Conservation (phyloP, 2,888 invertebrate species). For the Tromatobia lineatoria region DNA sequence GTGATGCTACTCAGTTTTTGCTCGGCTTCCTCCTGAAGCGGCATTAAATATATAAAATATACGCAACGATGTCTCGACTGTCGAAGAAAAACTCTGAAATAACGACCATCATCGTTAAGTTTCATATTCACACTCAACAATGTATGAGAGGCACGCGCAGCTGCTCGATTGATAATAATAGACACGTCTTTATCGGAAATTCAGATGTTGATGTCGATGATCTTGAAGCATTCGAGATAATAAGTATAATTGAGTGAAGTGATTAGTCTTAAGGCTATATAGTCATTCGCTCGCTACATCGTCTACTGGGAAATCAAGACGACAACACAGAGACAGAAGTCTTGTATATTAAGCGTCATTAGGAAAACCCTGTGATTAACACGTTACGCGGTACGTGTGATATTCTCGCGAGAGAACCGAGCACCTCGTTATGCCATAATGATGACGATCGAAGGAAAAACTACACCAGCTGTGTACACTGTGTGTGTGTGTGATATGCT, state of each 20-base stretch:
- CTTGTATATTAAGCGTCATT: conserved; percentile 25
- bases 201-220: conserved; percentile 28
- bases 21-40: background rate
- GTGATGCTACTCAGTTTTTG: background rate
- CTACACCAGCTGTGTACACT: background rate
- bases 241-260: conserved; percentile 48
- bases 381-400: conserved; percentile 7
- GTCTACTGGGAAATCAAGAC: background rate
- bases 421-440: conserved; percentile 43
- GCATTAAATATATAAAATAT: conserved; percentile 6
- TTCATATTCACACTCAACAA: background rate
- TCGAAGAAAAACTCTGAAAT: conserved; percentile 13
- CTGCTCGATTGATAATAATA: conserved; percentile 23
- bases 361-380: conserved; percentile 54
- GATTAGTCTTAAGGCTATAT: conserved; percentile 7
- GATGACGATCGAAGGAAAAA: conserved; percentile 31
- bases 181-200: conserved; percentile 58
- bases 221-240: conserved; percentile 35
- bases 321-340: conserved; percentile 12
- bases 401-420: conserved; percentile 17
- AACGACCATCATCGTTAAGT: background rate
- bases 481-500: conserved; percentile 8
- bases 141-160: conserved; percentile 38
- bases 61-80: conserved; percentile 6
- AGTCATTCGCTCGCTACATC: background rate